Evolutionary conservation across 2,797 vertebrate genomes (phyloP).

Genomic region (Falco cherrug): DNA sequence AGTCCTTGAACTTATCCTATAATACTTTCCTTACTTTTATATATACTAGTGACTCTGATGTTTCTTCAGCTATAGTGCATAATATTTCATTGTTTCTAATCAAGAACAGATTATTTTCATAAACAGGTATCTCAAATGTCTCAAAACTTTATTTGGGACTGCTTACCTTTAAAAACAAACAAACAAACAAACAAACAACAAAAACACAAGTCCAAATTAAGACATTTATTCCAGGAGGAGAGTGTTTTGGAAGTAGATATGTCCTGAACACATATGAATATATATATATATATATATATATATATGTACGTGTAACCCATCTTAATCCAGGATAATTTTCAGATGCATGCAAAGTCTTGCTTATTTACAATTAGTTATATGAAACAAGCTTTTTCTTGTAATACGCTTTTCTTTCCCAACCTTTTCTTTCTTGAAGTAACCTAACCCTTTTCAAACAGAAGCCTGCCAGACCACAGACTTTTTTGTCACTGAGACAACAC

Average conservation of each 20-base stretch:
- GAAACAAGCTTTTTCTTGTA: constrained; percentile 37
- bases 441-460: constrained; percentile 3
- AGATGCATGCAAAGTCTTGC: neutral
- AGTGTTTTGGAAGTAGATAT: neutral
- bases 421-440: constrained; percentile 39
- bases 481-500: constrained; percentile 12
- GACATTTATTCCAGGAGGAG: neutral
- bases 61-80: neutral
- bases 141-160: neutral
- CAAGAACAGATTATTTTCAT: neutral
- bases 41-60: neutral
- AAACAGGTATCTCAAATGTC: neutral
- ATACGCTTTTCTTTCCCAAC: neutral
- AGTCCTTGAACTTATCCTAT: neutral
- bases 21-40: neutral
- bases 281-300: neutral
- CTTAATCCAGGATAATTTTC: neutral
- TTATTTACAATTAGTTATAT: neutral
- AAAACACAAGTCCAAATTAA: neutral
- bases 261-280: neutral
- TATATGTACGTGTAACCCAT: neutral
- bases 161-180: neutral
- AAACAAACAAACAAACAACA: no score
- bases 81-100: neutral
- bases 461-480: constrained; percentile 11